phyloP scores from a whole-genome alignment of 2,888 invertebrate species.

The Dicycla oo region DNA sequence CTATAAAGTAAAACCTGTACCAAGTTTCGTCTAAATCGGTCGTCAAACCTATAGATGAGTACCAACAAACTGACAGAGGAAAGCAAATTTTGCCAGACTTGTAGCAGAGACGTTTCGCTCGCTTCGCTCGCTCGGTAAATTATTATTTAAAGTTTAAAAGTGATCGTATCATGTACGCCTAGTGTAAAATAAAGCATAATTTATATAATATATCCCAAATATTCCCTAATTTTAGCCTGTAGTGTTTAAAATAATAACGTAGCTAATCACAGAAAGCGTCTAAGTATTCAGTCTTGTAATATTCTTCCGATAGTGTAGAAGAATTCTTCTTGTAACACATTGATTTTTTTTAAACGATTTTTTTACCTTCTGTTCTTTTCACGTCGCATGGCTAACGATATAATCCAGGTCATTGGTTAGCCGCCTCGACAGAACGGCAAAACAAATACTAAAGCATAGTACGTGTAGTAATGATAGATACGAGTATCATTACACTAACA shows the following conservation, averaged over 20 bases:
- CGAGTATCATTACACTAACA: background rate
- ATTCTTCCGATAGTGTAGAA: background rate
- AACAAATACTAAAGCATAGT: conserved; percentile 19
- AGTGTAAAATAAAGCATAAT: background rate
- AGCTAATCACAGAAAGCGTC: background rate
- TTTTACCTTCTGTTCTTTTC: conserved; percentile 3
- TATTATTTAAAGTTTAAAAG: no score
- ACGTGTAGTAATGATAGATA: no score
- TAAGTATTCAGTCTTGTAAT: background rate
- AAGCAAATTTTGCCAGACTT: no score
- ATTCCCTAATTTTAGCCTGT: background rate
- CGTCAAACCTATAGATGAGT: no score
- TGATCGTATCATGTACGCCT: background rate
- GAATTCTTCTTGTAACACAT: background rate
- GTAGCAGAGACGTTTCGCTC: no score
- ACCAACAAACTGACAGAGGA: no score
- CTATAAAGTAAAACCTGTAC: no score
- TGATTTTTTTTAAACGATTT: background rate
- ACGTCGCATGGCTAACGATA: conserved; percentile 14
- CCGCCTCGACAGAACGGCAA: conserved; percentile 29
- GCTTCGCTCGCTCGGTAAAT: no score
- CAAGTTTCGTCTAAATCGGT: no score
- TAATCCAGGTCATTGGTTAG: conserved; percentile 49
- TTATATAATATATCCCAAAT: background rate
- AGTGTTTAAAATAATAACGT: background rate